Percentiles rank a stretch among this genome's conserved stretches.
phyloP scores from a whole-genome alignment of 2,888 invertebrate genomes.

The Xestia rhomboidea region DNA sequence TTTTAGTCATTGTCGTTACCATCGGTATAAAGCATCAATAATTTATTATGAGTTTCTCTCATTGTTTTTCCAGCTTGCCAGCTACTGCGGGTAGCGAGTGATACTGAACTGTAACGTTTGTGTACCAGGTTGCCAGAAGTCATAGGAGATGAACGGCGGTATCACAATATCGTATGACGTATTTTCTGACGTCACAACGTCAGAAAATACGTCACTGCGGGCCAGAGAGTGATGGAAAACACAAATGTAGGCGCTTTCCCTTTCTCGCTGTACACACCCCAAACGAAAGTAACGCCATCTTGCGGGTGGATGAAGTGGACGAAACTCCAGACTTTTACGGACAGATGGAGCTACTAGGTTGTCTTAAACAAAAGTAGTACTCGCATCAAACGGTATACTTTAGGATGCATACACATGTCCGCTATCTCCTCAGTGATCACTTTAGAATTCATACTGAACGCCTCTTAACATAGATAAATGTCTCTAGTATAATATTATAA shows the following conservation, averaged over 20 bases:
- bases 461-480: neutral
- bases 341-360: slow-evolving; percentile 16
- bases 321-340: neutral
- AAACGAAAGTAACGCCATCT: neutral
- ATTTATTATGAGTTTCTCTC: neutral
- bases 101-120: too few species aligned
- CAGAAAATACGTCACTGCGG: neutral
- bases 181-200: too few species aligned
- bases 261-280: slow-evolving; percentile 2
- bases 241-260: neutral
- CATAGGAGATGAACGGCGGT: neutral
- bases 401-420: neutral
- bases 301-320: neutral
- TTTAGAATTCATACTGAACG: neutral
- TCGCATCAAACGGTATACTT: neutral
- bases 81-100: neutral
- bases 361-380: neutral
- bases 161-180: neutral
- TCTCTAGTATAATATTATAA: too few species aligned
- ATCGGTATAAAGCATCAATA: neutral
- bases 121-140: slow-evolving; percentile 6
- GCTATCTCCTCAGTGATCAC: neutral
- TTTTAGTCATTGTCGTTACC: neutral
- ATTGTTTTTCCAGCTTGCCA: neutral
- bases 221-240: neutral